phyloP scores from a whole-genome alignment of 2,888 invertebrate species.

The Philaethria dido region DNA sequence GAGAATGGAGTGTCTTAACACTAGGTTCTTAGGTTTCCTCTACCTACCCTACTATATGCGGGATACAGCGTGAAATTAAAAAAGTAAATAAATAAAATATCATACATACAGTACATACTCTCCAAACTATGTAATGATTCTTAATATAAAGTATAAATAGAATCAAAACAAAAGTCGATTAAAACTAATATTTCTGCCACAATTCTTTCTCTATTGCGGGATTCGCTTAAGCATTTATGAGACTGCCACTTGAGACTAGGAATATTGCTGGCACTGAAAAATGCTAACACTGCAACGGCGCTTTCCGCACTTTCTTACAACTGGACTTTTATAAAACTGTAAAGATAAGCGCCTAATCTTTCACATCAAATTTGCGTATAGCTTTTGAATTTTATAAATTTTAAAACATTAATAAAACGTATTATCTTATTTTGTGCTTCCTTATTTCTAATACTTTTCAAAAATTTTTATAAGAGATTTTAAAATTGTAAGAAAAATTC shows the following conservation, averaged over 20 bases:
- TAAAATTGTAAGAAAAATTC: not conserved
- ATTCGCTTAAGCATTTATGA: constrained; percentile 18
- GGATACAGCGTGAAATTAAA: too few species aligned
- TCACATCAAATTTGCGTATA: constrained; percentile 15
- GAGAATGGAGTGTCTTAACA: too few species aligned
- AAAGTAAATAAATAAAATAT: too few species aligned
- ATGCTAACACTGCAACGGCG: constrained; percentile 19
- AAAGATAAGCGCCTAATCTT: constrained; percentile 3
- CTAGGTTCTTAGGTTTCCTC: too few species aligned
- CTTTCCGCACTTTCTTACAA: constrained; percentile 18
- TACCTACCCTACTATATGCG: too few species aligned
- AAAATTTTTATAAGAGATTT: not conserved
- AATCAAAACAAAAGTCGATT: not conserved
- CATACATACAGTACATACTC: too few species aligned
- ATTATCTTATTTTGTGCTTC: too few species aligned
- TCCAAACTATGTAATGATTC: too few species aligned
- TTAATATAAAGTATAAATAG: too few species aligned
- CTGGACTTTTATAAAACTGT: not conserved
- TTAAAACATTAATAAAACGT: too few species aligned
- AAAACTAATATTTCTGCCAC: constrained; percentile 10
- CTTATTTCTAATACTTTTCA: not conserved
- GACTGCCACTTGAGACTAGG: constrained; percentile 15
- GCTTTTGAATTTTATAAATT: not conserved
- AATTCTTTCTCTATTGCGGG: not conserved
- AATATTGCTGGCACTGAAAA: constrained; percentile 23